Evolutionary conservation across 2,888 invertebrate genomes (phyloP).

Genomic region (Clunio marinus): DNA sequence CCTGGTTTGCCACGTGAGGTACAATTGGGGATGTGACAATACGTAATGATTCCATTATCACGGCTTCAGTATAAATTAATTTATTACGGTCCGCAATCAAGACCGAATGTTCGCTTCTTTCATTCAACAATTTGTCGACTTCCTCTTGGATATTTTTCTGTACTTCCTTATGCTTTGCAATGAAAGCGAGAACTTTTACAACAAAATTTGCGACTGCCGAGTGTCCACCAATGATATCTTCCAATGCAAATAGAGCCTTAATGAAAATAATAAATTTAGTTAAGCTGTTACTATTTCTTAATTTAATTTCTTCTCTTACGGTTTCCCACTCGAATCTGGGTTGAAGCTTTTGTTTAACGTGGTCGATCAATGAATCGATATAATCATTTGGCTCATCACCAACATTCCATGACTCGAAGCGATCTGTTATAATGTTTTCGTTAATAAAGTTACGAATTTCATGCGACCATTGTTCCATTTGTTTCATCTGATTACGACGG

Average conservation of each 20-base stretch:
- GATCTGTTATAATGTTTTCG: constrained; percentile 53
- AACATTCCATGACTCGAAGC: constrained; percentile 47
- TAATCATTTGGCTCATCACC: constrained; percentile 53
- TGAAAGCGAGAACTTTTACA: constrained; percentile 57
- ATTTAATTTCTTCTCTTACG: constrained; percentile 12
- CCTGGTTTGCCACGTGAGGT: constrained; percentile 61
- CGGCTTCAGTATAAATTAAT: constrained; percentile 60
- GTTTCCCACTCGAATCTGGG: constrained; percentile 54
- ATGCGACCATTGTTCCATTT: constrained; percentile 54
- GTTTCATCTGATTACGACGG: constrained; percentile 53
- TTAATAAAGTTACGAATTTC: constrained; percentile 56
- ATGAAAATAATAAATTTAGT: too few relatives aligned
- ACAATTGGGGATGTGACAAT: constrained; percentile 64
- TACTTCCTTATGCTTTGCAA: constrained; percentile 55
- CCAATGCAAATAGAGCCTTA: constrained; percentile 45
- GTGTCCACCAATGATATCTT: constrained; percentile 60
- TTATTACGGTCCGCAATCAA: constrained; percentile 52
- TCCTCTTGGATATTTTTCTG: constrained; percentile 56
- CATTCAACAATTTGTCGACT: constrained; percentile 45
- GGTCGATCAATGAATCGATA: constrained; percentile 57
- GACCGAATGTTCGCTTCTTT: constrained; percentile 42
- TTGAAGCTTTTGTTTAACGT: constrained; percentile 50
- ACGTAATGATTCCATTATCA: constrained; percentile 60
- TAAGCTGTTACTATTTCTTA: too few relatives aligned
- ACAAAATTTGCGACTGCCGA: constrained; percentile 62